Conservation (phyloP, 2,797 vertebrate genomes). For the Pelochelys cantorii region DNA sequence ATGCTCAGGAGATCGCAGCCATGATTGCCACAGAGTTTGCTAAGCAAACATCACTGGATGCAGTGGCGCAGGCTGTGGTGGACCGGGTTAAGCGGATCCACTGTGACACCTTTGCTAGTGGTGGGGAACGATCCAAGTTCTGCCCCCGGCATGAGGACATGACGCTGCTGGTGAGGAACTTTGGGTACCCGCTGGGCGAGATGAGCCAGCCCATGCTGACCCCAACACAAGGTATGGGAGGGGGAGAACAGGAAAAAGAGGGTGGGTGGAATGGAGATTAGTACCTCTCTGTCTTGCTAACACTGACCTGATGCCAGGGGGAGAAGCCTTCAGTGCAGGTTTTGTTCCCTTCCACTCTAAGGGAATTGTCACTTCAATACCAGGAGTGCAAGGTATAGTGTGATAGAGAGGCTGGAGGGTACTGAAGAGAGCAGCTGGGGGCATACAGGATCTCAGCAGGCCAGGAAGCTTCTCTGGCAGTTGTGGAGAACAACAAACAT, state of each 20-base stretch:
- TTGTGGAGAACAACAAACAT: neutral
- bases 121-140: constrained; percentile 89
- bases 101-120: constrained; percentile 91
- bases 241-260: neutral
- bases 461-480: neutral
- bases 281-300: neutral
- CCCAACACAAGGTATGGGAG: constrained; percentile 77
- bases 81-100: constrained; percentile 94
- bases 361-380: neutral
- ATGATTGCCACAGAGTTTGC: constrained; percentile 97
- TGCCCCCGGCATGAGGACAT: constrained; percentile 95
- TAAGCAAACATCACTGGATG: constrained; percentile 91
- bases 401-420: neutral
- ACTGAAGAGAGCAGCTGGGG: neutral
- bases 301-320: neutral
- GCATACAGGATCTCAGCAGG: neutral
- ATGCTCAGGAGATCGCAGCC: constrained; percentile 91
- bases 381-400: neutral
- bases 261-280: neutral
- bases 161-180: constrained; percentile 94
- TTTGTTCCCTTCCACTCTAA: neutral
- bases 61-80: constrained; percentile 94
- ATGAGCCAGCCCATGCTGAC: constrained; percentile 80
- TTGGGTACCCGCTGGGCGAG: constrained; percentile 89
- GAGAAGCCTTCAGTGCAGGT: neutral